Evolutionary conservation across 2,797 vertebrate species (phyloP).

Genomic region (Sebastes iracundus): DNA sequence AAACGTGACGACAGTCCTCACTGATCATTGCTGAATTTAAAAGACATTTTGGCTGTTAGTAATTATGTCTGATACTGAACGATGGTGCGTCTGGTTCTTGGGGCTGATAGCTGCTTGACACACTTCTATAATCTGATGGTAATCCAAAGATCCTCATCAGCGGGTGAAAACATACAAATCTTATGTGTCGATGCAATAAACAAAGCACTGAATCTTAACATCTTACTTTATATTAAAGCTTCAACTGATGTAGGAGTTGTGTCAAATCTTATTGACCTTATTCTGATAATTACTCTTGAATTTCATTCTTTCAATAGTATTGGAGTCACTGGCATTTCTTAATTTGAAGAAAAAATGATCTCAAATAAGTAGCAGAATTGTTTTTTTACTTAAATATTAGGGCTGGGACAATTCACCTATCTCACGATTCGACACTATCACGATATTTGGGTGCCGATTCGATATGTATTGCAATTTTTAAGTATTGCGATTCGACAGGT

Average conservation of each 20-base stretch:
- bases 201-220: background rate
- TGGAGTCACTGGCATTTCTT: background rate
- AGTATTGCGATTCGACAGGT: no score
- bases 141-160: constrained; percentile 40
- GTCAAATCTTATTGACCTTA: background rate
- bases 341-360: background rate
- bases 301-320: background rate
- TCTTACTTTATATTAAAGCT: background rate
- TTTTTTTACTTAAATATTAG: no score
- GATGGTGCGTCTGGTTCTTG: background rate
- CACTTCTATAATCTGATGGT: constrained; percentile 28
- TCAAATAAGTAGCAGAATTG: background rate
- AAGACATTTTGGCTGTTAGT: background rate
- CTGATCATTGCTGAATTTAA: background rate
- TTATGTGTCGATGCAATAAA: background rate
- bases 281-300: background rate
- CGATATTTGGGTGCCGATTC: no score
- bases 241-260: background rate
- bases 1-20: background rate
- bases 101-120: constrained; percentile 41
- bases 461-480: no score
- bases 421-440: no score
- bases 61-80: background rate
- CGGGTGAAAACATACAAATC: constrained; percentile 4
- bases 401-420: no score